Conservation (phyloP, 35 echinoderm and acorn worm species). For the Nesometra sesokonis region DNA sequence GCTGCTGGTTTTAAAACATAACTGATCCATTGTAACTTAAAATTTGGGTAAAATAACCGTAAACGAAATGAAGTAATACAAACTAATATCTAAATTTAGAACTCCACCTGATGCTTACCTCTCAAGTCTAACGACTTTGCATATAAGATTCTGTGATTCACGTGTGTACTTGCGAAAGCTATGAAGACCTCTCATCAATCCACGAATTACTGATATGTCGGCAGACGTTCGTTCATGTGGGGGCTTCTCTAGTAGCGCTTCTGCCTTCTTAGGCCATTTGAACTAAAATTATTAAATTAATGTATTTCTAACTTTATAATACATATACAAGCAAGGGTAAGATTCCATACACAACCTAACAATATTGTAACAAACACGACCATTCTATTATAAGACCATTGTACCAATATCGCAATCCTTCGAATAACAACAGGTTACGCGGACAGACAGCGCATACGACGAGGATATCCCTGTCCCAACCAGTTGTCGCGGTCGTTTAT, state of each 20-base stretch:
- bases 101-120: slow-evolving; percentile 42
- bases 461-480: no score
- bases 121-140: slow-evolving; percentile 63
- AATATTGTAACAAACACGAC: no score
- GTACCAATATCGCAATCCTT: no score
- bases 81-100: no score
- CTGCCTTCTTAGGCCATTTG: slow-evolving; percentile 67
- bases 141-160: slow-evolving; percentile 57
- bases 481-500: background rate
- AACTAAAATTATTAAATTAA: slow-evolving; percentile 37
- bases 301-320: no score
- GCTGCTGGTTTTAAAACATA: background rate
- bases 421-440: no score
- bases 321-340: no score
- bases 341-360: no score
- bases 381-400: no score
- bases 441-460: background rate
- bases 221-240: slow-evolving; percentile 42
- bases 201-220: slow-evolving; percentile 43
- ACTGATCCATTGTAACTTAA: background rate
- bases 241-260: slow-evolving; percentile 38
- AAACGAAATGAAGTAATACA: background rate
- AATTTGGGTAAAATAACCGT: background rate
- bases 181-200: slow-evolving; percentile 76
- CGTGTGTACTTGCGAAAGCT: slow-evolving; percentile 89